Conservation (phyloP, 2,888 invertebrate species). For the Idaea dimidiata region DNA sequence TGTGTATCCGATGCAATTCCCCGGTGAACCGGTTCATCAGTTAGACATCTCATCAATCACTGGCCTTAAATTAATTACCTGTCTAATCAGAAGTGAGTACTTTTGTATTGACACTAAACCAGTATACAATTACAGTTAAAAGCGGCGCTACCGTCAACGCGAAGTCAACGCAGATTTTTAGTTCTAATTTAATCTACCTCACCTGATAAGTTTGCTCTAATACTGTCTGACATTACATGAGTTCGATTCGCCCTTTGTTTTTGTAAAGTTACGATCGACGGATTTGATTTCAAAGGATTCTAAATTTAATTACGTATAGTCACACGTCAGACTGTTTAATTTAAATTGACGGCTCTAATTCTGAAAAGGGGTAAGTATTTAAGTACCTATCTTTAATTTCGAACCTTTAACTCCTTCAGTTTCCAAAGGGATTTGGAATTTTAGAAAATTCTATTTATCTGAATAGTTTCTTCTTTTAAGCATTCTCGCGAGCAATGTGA, state of each 20-base stretch:
- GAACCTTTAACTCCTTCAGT: not conserved
- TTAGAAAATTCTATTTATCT: not conserved
- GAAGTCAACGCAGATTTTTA: not conserved
- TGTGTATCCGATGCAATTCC: conserved; percentile 38
- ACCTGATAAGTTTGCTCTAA: not conserved
- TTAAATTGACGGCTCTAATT: not conserved
- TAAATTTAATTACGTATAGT: not conserved
- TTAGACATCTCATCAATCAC: conserved; percentile 47
- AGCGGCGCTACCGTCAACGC: not conserved
- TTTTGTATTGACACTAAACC: conserved; percentile 31
- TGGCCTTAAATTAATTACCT: conserved; percentile 51
- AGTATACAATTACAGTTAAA: not conserved
- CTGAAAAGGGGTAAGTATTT: not conserved
- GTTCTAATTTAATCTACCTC: not conserved
- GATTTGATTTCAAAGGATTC: not conserved
- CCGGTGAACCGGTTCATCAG: conserved; percentile 50
- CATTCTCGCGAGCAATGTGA: too few relatives aligned
- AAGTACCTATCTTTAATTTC: not conserved
- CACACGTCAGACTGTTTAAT: conserved; percentile 2
- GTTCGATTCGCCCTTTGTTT: not conserved
- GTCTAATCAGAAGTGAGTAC: conserved; percentile 44
- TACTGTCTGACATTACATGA: not conserved
- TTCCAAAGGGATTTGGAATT: not conserved
- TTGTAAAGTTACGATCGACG: not conserved
- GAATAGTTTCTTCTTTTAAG: not conserved